phyloP scores from a whole-genome alignment of 2,797 vertebrate genomes.

The Siniperca scherzeri region DNA sequence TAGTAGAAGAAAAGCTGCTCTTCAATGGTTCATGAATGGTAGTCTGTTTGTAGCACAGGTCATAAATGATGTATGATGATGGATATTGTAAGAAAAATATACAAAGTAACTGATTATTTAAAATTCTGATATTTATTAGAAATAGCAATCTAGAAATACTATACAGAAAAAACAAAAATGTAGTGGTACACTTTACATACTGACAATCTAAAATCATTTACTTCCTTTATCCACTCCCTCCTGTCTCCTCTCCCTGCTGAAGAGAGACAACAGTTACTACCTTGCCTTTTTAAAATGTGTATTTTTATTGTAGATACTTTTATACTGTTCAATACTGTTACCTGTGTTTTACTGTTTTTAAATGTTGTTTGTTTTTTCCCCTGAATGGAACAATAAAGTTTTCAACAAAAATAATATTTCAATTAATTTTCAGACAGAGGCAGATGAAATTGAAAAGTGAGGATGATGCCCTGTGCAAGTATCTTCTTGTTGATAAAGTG shows the following conservation, averaged over 20 bases:
- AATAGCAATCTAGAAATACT: background rate
- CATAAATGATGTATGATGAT: background rate
- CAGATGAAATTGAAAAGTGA: background rate
- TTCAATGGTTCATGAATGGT: background rate
- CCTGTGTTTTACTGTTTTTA: slow-evolving; percentile 17
- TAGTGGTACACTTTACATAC: background rate
- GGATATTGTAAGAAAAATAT: background rate
- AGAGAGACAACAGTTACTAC: too few species aligned
- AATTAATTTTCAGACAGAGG: background rate
- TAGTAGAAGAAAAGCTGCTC: background rate
- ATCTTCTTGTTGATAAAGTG: background rate
- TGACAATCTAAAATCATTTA: background rate
- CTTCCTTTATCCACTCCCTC: too few species aligned
- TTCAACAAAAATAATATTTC: background rate
- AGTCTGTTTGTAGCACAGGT: background rate
- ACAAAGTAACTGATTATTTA: background rate
- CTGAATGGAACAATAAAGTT: slow-evolving; percentile 43
- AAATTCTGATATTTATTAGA: slow-evolving; percentile 28
- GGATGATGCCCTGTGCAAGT: background rate
- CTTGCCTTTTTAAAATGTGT: too few species aligned
- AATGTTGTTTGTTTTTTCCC: background rate
- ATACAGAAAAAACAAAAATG: background rate
- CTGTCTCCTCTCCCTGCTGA: too few species aligned
- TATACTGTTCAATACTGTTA: slow-evolving; percentile 37
- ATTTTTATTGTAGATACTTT: slow-evolving; percentile 42